Evolutionary conservation across 2,888 invertebrate species (phyloP).

Genomic region (Cerceris rybyensis): DNA sequence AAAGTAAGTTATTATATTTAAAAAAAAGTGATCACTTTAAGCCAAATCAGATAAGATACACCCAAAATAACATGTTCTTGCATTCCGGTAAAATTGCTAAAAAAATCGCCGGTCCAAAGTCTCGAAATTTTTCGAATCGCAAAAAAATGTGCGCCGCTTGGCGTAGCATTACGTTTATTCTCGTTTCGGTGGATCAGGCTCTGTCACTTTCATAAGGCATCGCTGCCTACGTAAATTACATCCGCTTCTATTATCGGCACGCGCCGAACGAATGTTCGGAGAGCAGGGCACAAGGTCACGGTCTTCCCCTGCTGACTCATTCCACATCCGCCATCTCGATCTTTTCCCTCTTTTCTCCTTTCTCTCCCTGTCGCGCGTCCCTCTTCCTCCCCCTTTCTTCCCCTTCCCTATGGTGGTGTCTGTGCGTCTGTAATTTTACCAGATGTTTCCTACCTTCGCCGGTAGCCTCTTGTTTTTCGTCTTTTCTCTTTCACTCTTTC

Average conservation of each 20-base stretch:
- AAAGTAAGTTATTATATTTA: too few relatives aligned
- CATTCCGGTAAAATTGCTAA: too few relatives aligned
- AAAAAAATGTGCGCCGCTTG: not conserved
- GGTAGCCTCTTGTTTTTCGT: conserved; percentile 11
- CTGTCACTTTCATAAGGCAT: not conserved
- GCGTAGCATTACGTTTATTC: not conserved
- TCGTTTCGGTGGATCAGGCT: not conserved
- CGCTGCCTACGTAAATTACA: not conserved
- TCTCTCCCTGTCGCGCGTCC: conserved; percentile 9
- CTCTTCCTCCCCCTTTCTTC: conserved; percentile 40
- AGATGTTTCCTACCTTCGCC: conserved; percentile 45
- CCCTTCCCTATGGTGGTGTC: conserved; percentile 36
- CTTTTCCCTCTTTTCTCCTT: conserved; percentile 51
- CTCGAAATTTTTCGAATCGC: too few relatives aligned
- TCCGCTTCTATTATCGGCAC: conserved; percentile 46
- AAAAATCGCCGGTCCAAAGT: too few relatives aligned
- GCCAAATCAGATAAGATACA: too few relatives aligned
- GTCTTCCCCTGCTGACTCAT: conserved; percentile 63
- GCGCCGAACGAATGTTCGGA: conserved; percentile 54
- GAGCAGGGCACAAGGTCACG: conserved; percentile 64
- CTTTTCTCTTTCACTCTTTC: conserved; percentile 14
- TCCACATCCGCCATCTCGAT: conserved; percentile 59
- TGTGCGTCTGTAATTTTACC: conserved; percentile 51
- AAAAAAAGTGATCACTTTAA: too few relatives aligned
- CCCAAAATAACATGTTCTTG: too few relatives aligned